Evolutionary conservation across 2,888 invertebrate genomes (phyloP), one percentile per base, ranked within the genome.

Genomic region (Isoperla grammatica): DNA sequence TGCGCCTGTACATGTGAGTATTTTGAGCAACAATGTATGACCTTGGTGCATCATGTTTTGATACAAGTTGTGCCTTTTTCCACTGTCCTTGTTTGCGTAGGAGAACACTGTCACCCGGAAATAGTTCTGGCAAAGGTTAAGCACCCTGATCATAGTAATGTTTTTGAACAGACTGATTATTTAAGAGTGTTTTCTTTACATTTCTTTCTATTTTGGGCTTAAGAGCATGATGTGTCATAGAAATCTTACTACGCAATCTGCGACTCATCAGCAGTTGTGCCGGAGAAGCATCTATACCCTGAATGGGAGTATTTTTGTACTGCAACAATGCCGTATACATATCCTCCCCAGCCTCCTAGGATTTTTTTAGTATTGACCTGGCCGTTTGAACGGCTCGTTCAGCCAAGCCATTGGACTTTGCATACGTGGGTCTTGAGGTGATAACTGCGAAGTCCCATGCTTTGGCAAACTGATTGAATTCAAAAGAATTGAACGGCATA

Each of bases 391-490:
- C 64, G 2, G 60, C 63, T 20, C 61, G 64, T 61, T 70, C 66
- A 11, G 67, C 67, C 29, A 66, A 23, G 1, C 65, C 66, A 54
- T 69, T 69, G 2, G 65, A 65, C 50, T 65, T 56, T 15, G 67
- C 63, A 58, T 68, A 67, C 6, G 57, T 57, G 11, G 68, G 67
- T 59, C 67, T 67, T 1, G 63, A 61, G 1, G 60, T 64, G 12
- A 20, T 56, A 29, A 64, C 23, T 39, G 64, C 48, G 48, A 68
- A 66, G 3, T 63, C 62, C 62, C 61, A 66, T 37, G 65, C 63
- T 49, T 43, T 59, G 15, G 64, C 60, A 64, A 68, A 69, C 37
- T 56, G 35, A 57, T 58, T 50, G 13, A 66, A 65, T 39, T 63
- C 59, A 40, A 53, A 29, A 17, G 64, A 64, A 48, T 62, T 60